Evolutionary conservation across 2,797 vertebrate genomes (phyloP), one percentile per base, ranked within the genome.

Genomic region (Dromococcyx pavoninus): DNA sequence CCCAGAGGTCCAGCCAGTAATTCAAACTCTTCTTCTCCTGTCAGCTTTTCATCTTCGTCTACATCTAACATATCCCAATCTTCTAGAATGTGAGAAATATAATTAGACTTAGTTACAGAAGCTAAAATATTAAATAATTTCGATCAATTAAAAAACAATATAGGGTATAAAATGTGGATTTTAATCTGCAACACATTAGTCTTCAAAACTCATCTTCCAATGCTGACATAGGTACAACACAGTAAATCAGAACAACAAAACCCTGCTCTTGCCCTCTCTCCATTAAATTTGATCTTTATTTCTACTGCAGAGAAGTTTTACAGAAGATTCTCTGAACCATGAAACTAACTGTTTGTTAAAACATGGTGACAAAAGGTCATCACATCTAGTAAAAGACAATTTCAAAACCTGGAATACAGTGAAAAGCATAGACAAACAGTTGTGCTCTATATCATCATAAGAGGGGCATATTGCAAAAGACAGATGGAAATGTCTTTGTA

Each of bases 31-130:
- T 99, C 99, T 96, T 99, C 99, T 8, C 99, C 99, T 0, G 99
- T 99, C 94, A 99, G 94, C 91, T 99, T 99, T 87, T 99, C 99
- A 17, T 99, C 98, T 93, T 99, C 99, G 0, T 99, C 99, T n/a
- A 99, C 98, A 64, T 99, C 99, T 95, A 99, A 96, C 99, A 99
- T 99, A 97, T 99, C 99, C 99, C 99, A 99, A 97, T 99, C 99
- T 97, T 99, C 99, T 99, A 98, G 41, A 96, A 76, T 96, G 93
- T 86, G 81, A 96, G 37, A 94, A 91, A 71, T 5, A 41, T 1
- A 71, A 86, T 50, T 32, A 80, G 7, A 61, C 15, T 74, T 70
- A 48, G 54, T 91, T 73, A 91, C 9, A 74, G 72, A 75, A 83
- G 32, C 17, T 46, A 48, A 75, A 65, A 53, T n/a, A n/a, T 5